These are phyloP conservation scores for Heliconius ethilla DNA, from an alignment of 2,888 invertebrate genomes.

Conservation along the genomic window DNA sequence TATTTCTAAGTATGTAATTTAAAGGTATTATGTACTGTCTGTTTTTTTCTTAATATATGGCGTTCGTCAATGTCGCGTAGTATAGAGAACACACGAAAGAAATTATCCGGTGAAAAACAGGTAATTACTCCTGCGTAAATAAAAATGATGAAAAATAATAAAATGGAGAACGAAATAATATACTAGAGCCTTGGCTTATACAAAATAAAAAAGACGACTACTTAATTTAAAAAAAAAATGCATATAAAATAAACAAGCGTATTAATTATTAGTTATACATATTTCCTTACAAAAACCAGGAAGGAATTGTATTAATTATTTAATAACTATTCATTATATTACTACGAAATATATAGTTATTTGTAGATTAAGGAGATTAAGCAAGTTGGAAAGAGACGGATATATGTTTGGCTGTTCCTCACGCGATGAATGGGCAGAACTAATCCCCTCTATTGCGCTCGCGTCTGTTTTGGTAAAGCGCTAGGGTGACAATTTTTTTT, in stretches of 20 bases:
- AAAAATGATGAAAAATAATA: no score
- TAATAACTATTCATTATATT: slow-evolving; percentile 29
- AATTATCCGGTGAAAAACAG: no score
- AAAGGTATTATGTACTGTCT: no score
- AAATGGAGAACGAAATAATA: no score
- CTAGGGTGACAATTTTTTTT: slow-evolving; percentile 70
- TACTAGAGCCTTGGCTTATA: no score
- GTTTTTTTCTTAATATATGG: no score
- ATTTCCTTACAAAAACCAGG: slow-evolving; percentile 28
- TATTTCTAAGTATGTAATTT: no score
- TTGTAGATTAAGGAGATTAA: slow-evolving; percentile 37
- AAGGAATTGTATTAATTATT: slow-evolving; percentile 37
- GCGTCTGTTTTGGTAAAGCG: slow-evolving; percentile 70
- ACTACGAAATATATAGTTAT: slow-evolving; percentile 20
- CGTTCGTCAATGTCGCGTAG: no score
- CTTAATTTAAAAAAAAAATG: neutral
- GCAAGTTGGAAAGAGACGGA: slow-evolving; percentile 62
- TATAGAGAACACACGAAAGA: no score
- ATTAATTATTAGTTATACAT: neutral
- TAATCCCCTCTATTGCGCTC: slow-evolving; percentile 68
- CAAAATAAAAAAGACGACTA: neutral
- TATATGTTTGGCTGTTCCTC: slow-evolving; percentile 61
- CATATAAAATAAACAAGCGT: neutral
- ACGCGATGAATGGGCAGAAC: slow-evolving; percentile 70
- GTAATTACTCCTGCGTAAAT: no score